A percentile compares a stretch with the other conserved stretches of the same genome.
phyloP scores from a whole-genome alignment of 2,797 vertebrate species.

The Pachyuromys duprasi region DNA sequence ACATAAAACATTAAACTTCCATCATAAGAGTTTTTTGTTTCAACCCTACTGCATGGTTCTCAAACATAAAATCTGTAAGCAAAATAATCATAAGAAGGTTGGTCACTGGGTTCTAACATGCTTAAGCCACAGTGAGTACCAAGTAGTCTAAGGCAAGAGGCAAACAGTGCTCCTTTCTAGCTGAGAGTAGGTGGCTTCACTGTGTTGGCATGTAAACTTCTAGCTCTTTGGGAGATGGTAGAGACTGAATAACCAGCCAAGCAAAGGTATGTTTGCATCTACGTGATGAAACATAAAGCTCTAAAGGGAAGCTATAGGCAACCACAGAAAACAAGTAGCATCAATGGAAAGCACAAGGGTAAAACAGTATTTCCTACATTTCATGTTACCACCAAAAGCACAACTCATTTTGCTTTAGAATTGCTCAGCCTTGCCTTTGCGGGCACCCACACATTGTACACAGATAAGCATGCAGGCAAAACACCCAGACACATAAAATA shows the following conservation, averaged over 20 bases:
- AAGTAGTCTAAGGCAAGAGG: neutral
- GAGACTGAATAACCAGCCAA: constrained; percentile 10
- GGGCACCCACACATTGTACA: too few relatives aligned
- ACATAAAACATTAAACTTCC: neutral
- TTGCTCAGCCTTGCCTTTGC: neutral
- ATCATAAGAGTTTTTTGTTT: neutral
- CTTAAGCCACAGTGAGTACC: neutral
- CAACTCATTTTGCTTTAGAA: constrained; percentile 14
- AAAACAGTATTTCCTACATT: constrained; percentile 12
- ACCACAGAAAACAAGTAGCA: neutral
- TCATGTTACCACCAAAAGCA: neutral
- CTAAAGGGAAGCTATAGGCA: neutral
- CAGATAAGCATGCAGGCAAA: neutral
- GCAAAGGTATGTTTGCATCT: neutral
- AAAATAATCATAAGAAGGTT: neutral
- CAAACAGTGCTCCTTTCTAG: neutral
- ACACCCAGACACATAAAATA: neutral
- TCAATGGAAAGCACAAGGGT: neutral
- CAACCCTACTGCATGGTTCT: neutral
- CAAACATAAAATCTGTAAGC: neutral
- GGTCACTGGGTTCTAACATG: neutral
- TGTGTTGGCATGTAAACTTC: constrained; percentile 1
- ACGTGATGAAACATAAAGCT: neutral
- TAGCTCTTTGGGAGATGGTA: neutral
- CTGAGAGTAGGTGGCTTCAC: neutral